Evolutionary conservation across 2,888 invertebrate genomes (phyloP), one percentile per base, ranked within the genome.

Genomic region (Cyaniris semiargus): DNA sequence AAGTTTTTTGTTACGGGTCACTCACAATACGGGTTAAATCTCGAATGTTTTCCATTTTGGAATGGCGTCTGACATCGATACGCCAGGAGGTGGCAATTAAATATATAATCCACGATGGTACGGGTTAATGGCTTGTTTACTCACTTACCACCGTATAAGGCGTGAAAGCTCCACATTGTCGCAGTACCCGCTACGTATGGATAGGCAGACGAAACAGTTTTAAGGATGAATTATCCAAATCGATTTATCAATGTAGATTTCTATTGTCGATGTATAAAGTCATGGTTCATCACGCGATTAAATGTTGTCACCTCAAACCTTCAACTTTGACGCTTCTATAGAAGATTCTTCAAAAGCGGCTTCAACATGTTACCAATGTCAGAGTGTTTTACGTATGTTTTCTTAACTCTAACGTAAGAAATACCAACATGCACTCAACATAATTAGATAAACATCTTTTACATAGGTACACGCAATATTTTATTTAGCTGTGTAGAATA

Each of bases 111-210:
- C 89, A 86, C 85, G 80, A 84, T 74, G 86, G 86, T 86, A 84
- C 83, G 86, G 89, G 86, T 87, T 90, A 91, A 89, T 88, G 87
- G 91, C 88, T 87, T 89, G 91, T 91, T 91, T 90, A 90, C 90
- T 88, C 86, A 85, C 85, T 85, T 84, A 84, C 82, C 78, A 83
- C 93, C 92, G 85, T 93, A 93, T 92, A 93, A 83, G 94, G 94
- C 80, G 94, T 91, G 94, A 94, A 94, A 94, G 94, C 91, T 86
- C 85, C 86, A 88, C 87, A 90, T 90, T 93, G 93, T 93, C 90
- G 89, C 88, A 85, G 87, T 84, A 86, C 87, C 85, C 86, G 84
- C 81, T 86, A 82, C 82, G 86, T 86, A 85, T 85, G 89, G 87
- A 84, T 88, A 86, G 84, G 83, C 87, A 86, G 87, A 88, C 87